These are phyloP conservation scores for Lophotriccus pileatus DNA, from an alignment of 2,797 vertebrate genomes.

Conservation along the genomic window DNA sequence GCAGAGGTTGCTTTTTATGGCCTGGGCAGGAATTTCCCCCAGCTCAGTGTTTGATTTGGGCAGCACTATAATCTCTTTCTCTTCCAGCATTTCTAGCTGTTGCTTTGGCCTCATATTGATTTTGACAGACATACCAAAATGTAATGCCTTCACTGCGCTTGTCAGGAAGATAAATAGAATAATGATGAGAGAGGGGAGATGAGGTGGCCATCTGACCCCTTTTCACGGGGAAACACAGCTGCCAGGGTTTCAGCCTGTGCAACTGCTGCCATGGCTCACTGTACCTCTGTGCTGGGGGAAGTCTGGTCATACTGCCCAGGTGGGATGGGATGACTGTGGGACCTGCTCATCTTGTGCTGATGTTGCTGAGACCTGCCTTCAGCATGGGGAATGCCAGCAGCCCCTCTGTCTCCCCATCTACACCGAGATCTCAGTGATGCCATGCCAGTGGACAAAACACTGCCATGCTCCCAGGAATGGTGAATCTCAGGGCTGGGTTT, in stretches of 20 bases:
- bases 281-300: not conserved
- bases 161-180: not conserved
- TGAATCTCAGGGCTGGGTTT: not conserved
- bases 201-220: rapidly evolving
- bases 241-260: not conserved
- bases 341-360: not conserved
- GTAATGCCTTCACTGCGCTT: rapidly evolving
- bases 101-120: not conserved
- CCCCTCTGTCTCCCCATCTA: not conserved
- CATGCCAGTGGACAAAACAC: not conserved
- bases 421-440: not conserved
- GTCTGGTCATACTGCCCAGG: not conserved
- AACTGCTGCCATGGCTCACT: rapidly evolving
- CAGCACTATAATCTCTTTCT: not conserved
- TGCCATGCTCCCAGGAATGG: not conserved
- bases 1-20: not conserved
- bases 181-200: not conserved
- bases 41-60: not conserved
- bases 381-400: not conserved
- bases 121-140: not conserved
- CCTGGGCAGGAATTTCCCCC: not conserved
- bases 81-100: not conserved
- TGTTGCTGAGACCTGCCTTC: not conserved
- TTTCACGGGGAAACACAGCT: rapidly evolving
- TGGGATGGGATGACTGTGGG: not conserved